Conservation (phyloP, 2,797 vertebrate species). For the Etheostoma nigrum region DNA sequence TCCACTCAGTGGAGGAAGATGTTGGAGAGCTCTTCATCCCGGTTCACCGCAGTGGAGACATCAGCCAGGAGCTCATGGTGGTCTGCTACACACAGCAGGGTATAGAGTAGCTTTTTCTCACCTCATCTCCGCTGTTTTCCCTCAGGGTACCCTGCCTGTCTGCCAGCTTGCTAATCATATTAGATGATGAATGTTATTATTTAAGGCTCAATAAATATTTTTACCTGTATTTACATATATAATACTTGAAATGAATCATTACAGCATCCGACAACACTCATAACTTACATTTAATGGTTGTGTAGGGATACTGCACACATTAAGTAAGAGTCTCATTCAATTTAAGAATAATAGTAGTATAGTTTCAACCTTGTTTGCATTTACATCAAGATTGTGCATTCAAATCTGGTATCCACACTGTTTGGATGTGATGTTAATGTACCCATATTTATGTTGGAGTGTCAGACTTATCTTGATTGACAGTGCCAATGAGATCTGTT, state of each 20-base stretch:
- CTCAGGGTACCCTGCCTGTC: neutral
- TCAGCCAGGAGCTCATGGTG: slow-evolving; percentile 94
- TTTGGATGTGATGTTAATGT: slow-evolving; percentile 12
- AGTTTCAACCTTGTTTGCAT: neutral
- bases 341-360: neutral
- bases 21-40: slow-evolving; percentile 92
- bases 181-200: neutral
- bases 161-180: neutral
- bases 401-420: neutral
- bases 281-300: neutral
- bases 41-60: slow-evolving; percentile 91
- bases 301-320: neutral
- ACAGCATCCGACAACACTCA: neutral
- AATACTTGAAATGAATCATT: neutral
- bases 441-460: neutral
- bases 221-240: neutral
- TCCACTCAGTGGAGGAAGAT: slow-evolving; percentile 89
- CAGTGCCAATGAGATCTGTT: neutral
- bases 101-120: slow-evolving; percentile 68
- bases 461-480: slow-evolving; percentile 9
- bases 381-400: slow-evolving; percentile 3
- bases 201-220: neutral
- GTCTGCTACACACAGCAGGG: slow-evolving; percentile 95
- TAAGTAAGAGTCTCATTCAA: neutral
- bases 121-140: slow-evolving; percentile 43